Base-by-base conservation (phyloP, 2,888 invertebrate species). In the Drosophila emarginata region DNA sequence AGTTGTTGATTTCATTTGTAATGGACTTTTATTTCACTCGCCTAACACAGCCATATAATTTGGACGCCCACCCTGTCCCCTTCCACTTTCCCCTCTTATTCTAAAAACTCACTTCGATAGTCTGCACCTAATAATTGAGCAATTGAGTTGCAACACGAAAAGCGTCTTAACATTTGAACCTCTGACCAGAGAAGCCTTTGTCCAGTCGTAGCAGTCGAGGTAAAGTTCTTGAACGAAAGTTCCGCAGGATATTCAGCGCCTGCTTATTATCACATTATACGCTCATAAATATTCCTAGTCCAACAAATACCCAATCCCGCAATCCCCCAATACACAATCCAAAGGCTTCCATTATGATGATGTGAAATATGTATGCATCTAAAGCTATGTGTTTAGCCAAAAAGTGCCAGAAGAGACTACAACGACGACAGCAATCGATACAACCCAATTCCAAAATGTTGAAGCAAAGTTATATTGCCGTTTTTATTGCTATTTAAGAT, bases 1-100 rank as follows among this genome's bases (percentile, higher is more conserved):
- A 86, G 85, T 88, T 86, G 88, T 88, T 88, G 85, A 86, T 86
- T 87, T 77, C 85, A 86, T 86, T 86, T 85, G 88, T 84, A 84
- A 84, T 84, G 67, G 84, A 84, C 88, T 87, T 84, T 88, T 84
- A 84, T 84, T 88, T 84, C 88, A 83, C 88, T 86, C 82, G 79
- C 54, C 85, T 65, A 87, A 80, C 80, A 76, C 86, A 72, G 78
- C 67, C 62, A 65, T 87, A 85, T 83, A 87, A 84, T 84, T 88
- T 84, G 53, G 5, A 65, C 50, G 61, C 68, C 56, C 70, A 62
- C 53, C 57, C 66, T 26, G 7, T 56, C 40, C 52, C 26, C 67
- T 36, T 51, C 3, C 39, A 37, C 50, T 12, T 37, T 28, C 36
- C 11, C n/a, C 61, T 23, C 3, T 11, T 18, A 11, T 11, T 6